Evolutionary conservation across 2,888 invertebrate genomes (phyloP), one percentile per base, ranked within the genome.

Genomic region (Drosophila histrio): DNA sequence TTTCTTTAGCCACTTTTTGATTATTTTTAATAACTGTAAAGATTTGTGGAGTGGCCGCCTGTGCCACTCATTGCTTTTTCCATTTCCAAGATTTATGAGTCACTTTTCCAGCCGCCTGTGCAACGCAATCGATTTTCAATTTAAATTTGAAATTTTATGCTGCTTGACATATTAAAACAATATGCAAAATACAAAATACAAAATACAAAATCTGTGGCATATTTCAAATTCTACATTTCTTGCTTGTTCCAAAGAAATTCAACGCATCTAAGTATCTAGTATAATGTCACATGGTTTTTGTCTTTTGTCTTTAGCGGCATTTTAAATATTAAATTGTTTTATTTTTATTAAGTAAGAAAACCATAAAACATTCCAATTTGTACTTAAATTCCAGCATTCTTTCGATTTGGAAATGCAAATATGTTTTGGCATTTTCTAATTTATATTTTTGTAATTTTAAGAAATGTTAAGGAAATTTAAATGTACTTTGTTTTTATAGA

Each of bases 71-170:
- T 54, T 22, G 36, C 17, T 36, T 15, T 46, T 9, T 15, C 43
- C 59, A 59, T 66, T 32, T 32, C 53, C 39, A 54, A 72, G 59
- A 73, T 72, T 72, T 67, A 58, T 66, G 53, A 15, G 36, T 22
- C 49, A 4, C 5, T 11, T 30, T 28, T n/a, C 44, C n/a, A n/a
- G n/a, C n/a, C n/a, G n/a, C n/a, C n/a, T 62, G 59, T 44, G 69
- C 59, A 69, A 50, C 54, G 58, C 44, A 73, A 74, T 68, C 63
- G 74, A 83, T 79, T 79, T 75, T 63, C 64, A 46, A 65, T 61
- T 74, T 46, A 56, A 72, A 75, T 67, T 67, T 49, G 8, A 44
- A 22, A 57, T 46, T 39, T 74, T 60, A n/a, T n/a, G n/a, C n/a
- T 36, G 26, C 50, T 69, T 63, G 43, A 53, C 69, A 57, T 58